phyloP scores from a whole-genome alignment of 2,797 vertebrate genomes.

The Crenuchus spilurus region DNA sequence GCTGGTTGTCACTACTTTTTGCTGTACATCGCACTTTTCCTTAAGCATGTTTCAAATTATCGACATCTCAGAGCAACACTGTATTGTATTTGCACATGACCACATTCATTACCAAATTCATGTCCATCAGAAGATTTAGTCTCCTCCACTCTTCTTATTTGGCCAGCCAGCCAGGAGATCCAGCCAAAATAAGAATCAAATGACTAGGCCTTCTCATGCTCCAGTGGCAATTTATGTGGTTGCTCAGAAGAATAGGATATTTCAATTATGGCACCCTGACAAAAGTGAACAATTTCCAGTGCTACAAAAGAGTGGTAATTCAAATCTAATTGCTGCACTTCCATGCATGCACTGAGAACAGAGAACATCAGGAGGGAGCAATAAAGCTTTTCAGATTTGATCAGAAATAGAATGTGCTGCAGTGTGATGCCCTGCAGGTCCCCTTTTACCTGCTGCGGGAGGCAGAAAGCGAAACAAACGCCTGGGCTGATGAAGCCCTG shows the following conservation, averaged over 20 bases:
- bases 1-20: too few species aligned
- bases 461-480: neutral
- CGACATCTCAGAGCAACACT: neutral
- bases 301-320: conserved; percentile 23
- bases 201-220: neutral
- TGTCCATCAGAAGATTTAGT: neutral
- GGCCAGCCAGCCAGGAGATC: neutral
- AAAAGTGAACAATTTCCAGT: conserved; percentile 32
- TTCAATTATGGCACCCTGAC: conserved; percentile 12
- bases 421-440: neutral
- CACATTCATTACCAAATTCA: neutral
- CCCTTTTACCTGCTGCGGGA: neutral
- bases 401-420: conserved; percentile 12
- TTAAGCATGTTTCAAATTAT: neutral
- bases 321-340: conserved; percentile 22
- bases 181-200: neutral
- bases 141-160: neutral
- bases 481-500: neutral
- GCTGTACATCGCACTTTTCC: too few species aligned
- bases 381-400: conserved; percentile 35
- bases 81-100: neutral
- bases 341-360: conserved; percentile 1
- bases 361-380: conserved; percentile 8
- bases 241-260: neutral
- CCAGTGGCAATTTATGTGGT: neutral